phyloP scores from a whole-genome alignment of 1,140 invertebrate genomes.

The Metaphire vulgaris region DNA sequence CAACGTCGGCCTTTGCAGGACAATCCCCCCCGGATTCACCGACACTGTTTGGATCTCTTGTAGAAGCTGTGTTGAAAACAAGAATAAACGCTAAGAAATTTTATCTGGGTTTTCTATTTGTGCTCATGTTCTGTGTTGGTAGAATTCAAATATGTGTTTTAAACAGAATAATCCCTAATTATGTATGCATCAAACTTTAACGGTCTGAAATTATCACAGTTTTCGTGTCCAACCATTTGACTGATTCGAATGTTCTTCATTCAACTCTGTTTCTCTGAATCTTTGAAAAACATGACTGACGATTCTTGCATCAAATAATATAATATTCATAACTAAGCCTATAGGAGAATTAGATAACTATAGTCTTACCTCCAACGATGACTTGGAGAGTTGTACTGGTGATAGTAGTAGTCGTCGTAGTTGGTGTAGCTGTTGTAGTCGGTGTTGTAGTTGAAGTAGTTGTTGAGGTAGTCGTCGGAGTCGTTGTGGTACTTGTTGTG shows the following conservation, averaged over 20 bases:
- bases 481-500: not conserved
- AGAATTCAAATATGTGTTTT: too few relatives aligned
- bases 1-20: not conserved
- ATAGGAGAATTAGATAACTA: not conserved
- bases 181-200: too few relatives aligned
- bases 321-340: not conserved
- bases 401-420: constrained; percentile 12
- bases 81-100: too few relatives aligned
- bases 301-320: not conserved
- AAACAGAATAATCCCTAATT: too few relatives aligned
- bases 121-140: too few relatives aligned
- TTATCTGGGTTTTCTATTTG: too few relatives aligned
- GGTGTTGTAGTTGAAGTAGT: constrained; percentile 1
- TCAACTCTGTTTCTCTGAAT: not conserved
- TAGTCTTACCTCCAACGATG: not conserved
- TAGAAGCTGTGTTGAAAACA: not conserved
- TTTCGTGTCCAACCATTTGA: too few relatives aligned
- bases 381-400: not conserved
- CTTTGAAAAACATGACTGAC: not conserved
- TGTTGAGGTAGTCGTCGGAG: not conserved
- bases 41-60: not conserved
- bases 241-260: too few relatives aligned
- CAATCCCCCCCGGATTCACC: not conserved
- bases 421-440: not conserved
- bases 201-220: too few relatives aligned